Conservation (phyloP, 1,140 invertebrate genomes). For the Atta texana region DNA sequence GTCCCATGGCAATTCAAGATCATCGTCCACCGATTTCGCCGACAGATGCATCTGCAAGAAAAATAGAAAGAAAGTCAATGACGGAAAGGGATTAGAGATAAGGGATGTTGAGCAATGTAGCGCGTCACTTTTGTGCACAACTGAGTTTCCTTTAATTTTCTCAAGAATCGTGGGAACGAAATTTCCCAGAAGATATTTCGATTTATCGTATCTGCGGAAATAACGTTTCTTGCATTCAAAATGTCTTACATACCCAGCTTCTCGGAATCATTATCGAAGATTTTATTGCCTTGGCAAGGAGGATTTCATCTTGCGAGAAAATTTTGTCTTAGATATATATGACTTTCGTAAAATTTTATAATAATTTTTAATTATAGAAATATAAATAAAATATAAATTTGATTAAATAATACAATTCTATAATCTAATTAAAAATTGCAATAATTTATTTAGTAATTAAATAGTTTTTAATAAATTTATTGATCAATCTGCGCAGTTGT, state of each 20-base stretch:
- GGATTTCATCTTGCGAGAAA: background rate
- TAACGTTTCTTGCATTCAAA: slow-evolving; percentile 10
- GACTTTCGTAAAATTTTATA: background rate
- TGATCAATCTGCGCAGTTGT: background rate
- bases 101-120: background rate
- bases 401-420: background rate
- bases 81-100: background rate
- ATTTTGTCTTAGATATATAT: background rate
- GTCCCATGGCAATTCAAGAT: slow-evolving; percentile 82
- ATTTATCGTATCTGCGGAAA: slow-evolving; percentile 30
- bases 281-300: slow-evolving; percentile 9
- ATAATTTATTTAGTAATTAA: slow-evolving; percentile 19
- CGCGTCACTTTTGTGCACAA: slow-evolving; percentile 9
- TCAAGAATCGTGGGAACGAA: background rate
- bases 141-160: background rate
- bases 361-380: slow-evolving; percentile 9
- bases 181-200: slow-evolving; percentile 28
- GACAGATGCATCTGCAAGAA: slow-evolving; percentile 80
- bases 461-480: background rate
- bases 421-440: background rate
- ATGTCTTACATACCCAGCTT: background rate
- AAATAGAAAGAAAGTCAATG: background rate
- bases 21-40: slow-evolving; percentile 80
- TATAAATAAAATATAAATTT: background rate
- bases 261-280: background rate